Evolutionary conservation across 2,888 invertebrate genomes (phyloP).

Genomic region (Drosophila percnosoma): DNA sequence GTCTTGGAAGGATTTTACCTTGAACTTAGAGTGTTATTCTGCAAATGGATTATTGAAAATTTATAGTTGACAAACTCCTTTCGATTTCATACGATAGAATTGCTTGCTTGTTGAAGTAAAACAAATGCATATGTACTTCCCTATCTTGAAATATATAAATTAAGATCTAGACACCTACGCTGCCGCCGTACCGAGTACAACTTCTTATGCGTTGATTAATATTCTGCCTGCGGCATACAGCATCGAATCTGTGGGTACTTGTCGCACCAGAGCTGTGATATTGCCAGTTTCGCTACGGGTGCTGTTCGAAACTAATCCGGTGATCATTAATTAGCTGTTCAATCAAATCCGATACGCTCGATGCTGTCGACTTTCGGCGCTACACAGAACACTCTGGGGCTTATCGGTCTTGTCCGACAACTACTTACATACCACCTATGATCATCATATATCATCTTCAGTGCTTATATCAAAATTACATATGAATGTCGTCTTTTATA

Average conservation of each 20-base stretch:
- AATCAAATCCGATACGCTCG: conserved; percentile 72
- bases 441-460: conserved; percentile 1
- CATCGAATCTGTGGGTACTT: conserved; percentile 69
- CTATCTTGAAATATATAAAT: conserved; percentile 44
- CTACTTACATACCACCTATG: background rate
- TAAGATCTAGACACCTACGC: conserved; percentile 67
- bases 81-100: conserved; percentile 33
- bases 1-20: conserved; percentile 28
- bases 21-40: conserved; percentile 29
- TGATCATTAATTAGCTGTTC: conserved; percentile 74
- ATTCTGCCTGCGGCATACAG: conserved; percentile 63
- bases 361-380: conserved; percentile 39
- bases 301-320: conserved; percentile 63
- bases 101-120: conserved; percentile 16
- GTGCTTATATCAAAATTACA: background rate
- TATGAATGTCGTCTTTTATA: conserved; percentile 23
- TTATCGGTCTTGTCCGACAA: conserved; percentile 26
- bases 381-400: conserved; percentile 36
- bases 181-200: conserved; percentile 8
- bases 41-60: background rate
- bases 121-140: conserved; percentile 44
- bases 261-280: conserved; percentile 51
- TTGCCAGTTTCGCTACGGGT: conserved; percentile 19
- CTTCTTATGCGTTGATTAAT: conserved; percentile 71
- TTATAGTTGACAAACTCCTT: conserved; percentile 61